A percentile compares a stretch with the other conserved stretches of the same genome.
phyloP scores from a whole-genome alignment of 2,797 vertebrate genomes.

The Clangula hyemalis region DNA sequence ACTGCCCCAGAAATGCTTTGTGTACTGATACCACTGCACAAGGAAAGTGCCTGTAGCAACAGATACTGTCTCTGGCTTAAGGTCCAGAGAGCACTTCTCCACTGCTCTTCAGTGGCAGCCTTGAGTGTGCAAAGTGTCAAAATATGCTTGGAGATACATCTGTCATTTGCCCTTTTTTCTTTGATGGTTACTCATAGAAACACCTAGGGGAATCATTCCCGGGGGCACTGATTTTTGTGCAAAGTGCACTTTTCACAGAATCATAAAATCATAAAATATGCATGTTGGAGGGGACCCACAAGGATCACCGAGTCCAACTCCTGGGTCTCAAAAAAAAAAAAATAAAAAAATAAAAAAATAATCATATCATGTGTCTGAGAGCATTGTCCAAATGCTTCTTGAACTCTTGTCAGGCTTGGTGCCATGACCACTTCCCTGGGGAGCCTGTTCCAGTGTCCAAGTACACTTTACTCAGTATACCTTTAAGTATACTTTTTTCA shows the following conservation, averaged over 20 bases:
- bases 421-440: too few relatives aligned
- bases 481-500: neutral
- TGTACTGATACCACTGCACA: neutral
- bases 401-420: too few relatives aligned
- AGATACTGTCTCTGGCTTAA: neutral
- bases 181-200: neutral
- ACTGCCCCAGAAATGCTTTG: neutral
- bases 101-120: neutral
- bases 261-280: neutral
- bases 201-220: rapidly evolving
- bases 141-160: neutral
- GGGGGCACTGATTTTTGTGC: neutral
- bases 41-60: neutral
- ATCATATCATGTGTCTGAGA: too few relatives aligned
- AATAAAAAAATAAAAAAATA: too few relatives aligned
- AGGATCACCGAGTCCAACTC: too few relatives aligned
- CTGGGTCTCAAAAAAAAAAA: too few relatives aligned
- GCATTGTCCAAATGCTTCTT: too few relatives aligned
- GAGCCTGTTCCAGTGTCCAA: too few relatives aligned
- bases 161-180: neutral
- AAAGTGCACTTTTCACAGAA: neutral
- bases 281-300: too few relatives aligned
- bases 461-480: too few relatives aligned
- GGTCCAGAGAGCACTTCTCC: neutral
- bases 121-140: neutral